These are phyloP conservation scores for Scomber scombrus DNA, from an alignment of 2,113 vertebrate species.

Conservation along the genomic window DNA sequence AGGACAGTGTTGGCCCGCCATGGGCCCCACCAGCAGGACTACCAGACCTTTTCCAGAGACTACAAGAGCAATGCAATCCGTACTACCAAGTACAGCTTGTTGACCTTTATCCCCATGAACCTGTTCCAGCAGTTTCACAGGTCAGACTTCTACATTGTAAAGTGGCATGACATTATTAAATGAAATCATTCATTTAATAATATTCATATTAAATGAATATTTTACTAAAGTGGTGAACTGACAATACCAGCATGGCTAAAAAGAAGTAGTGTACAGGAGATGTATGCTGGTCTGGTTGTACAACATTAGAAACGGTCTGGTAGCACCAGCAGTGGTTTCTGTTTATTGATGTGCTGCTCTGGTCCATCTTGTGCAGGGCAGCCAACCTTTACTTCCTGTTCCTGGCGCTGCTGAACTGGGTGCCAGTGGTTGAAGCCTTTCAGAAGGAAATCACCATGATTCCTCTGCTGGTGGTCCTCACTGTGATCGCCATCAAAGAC, in stretches of 20 bases:
- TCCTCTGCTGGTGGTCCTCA: constrained; percentile 91
- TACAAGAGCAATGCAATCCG: constrained; percentile 91
- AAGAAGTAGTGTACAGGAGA: too few species aligned
- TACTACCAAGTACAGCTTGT: constrained; percentile 94
- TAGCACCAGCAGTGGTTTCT: too few species aligned
- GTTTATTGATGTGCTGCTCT: background rate
- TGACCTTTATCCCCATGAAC: constrained; percentile 96
- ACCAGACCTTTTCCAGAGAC: constrained; percentile 83
- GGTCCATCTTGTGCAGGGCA: constrained; percentile 80
- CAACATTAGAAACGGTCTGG: too few species aligned
- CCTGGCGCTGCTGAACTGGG: constrained; percentile 94
- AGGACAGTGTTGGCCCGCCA: constrained; percentile 88
- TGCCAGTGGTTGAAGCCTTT: constrained; percentile 97
- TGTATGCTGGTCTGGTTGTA: too few species aligned
- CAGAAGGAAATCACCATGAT: constrained; percentile 98
- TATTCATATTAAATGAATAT: too few species aligned
- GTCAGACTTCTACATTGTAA: constrained; percentile 70
- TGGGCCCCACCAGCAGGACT: constrained; percentile 86
- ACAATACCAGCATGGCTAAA: too few species aligned
- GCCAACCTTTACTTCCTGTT: constrained; percentile 99
- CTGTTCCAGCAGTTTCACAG: constrained; percentile 98
- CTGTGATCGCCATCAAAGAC: constrained; percentile 94
- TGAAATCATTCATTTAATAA: too few species aligned
- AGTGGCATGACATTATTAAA: background rate
- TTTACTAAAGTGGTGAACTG: too few species aligned